These are phyloP conservation scores for Phenganax subtilis DNA, from an alignment of 92 coral and sea anemone species.

Conservation along the genomic window DNA sequence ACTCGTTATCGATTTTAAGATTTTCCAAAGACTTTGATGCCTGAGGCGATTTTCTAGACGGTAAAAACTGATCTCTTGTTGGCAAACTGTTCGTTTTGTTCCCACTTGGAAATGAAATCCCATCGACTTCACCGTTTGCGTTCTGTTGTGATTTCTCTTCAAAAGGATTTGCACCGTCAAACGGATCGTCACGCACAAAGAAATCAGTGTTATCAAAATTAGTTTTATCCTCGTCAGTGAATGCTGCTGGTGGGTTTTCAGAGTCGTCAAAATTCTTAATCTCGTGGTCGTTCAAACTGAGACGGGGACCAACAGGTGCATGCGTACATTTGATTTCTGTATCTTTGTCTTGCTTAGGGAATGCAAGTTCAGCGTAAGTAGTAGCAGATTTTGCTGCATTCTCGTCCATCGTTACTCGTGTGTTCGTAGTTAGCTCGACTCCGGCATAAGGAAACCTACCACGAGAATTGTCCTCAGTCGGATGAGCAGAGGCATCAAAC, in stretches of 20 bases:
- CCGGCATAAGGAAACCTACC: slow-evolving; percentile 35
- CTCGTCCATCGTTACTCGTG: slow-evolving; percentile 40
- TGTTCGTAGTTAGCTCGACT: slow-evolving; percentile 35
- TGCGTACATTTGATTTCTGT: slow-evolving; percentile 20
- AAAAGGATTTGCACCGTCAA: slow-evolving; percentile 30
- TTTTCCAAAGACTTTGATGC: slow-evolving; percentile 37
- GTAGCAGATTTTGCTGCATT: slow-evolving; percentile 58
- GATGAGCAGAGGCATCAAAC: background rate
- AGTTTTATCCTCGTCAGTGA: background rate
- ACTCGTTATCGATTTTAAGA: background rate
- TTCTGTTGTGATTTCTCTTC: slow-evolving; percentile 10
- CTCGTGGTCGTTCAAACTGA: slow-evolving; percentile 25
- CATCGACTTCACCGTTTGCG: background rate
- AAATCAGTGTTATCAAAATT: slow-evolving; percentile 19
- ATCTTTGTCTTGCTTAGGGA: slow-evolving; percentile 58
- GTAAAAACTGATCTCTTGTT: background rate
- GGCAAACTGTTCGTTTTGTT: background rate
- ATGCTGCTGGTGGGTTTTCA: background rate
- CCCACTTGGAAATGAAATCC: background rate
- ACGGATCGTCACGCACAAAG: slow-evolving; percentile 32
- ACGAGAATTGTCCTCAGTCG: slow-evolving; percentile 39
- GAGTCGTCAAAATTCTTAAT: slow-evolving; percentile 9
- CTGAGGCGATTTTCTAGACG: background rate
- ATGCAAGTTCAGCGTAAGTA: slow-evolving; percentile 73
- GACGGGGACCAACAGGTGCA: slow-evolving; percentile 34